Percentiles rank a stretch among this genome's conserved stretches.
Evolutionary conservation across 1,140 invertebrate genomes (phyloP).

Genomic region (Ceratoteleas bidentatus): DNA sequence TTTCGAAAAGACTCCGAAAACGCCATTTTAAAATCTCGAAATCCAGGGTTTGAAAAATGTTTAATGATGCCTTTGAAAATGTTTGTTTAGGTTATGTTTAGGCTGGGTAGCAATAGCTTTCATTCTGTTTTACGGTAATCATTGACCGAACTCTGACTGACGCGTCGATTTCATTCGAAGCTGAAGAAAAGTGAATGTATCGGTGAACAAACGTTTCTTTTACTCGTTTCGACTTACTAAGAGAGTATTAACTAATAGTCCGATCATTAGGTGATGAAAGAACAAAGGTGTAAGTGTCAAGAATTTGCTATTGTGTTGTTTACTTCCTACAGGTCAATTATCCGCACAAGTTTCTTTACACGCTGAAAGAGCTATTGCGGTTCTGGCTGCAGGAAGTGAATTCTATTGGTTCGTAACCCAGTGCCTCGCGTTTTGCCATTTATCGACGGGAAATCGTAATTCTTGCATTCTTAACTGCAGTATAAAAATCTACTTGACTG

Average conservation of each 20-base stretch:
- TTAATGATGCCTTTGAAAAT: no score
- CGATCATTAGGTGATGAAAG: constrained; percentile 42
- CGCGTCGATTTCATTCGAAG: constrained; percentile 10
- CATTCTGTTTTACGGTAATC: background rate
- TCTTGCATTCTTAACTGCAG: no score
- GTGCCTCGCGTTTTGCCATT: background rate
- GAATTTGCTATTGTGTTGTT: constrained; percentile 48
- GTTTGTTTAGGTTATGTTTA: no score
- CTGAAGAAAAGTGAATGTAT: constrained; percentile 29
- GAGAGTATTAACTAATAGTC: constrained; percentile 49
- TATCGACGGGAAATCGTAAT: background rate
- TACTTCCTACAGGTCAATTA: constrained; percentile 57
- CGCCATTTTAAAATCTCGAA: background rate
- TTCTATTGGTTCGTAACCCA: background rate
- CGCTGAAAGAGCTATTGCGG: constrained; percentile 12
- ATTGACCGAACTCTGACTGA: background rate
- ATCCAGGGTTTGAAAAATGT: background rate
- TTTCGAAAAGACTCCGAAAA: background rate
- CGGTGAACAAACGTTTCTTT: constrained; percentile 15
- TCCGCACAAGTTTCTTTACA: constrained; percentile 27
- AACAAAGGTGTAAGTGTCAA: constrained; percentile 51
- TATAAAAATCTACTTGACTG: no score
- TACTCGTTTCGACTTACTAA: constrained; percentile 9
- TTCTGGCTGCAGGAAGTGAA: constrained; percentile 10
- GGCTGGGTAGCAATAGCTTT: background rate